A percentile compares a stretch with the other conserved stretches of the same genome.
Evolutionary conservation across 2,797 vertebrate genomes (phyloP).

Genomic region (Anabas testudineus): DNA sequence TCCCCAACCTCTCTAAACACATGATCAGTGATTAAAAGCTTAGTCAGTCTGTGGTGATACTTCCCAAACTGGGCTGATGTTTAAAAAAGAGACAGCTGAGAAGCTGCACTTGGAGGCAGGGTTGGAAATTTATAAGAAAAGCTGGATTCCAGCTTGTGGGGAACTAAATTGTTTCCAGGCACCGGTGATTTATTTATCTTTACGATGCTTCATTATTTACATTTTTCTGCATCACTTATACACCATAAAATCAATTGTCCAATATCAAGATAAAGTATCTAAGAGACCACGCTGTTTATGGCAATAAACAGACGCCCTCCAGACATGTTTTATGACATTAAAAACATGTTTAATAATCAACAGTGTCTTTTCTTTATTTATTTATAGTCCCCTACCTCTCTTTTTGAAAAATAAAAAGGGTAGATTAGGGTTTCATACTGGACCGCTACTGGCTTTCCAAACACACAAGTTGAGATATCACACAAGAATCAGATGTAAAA

Average conservation of each 20-base stretch:
- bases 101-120: too few relatives aligned
- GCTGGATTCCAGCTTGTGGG: neutral
- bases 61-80: neutral
- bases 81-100: neutral
- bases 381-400: too few relatives aligned
- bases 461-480: too few relatives aligned
- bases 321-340: neutral
- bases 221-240: slow-evolving; percentile 1
- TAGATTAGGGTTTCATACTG: too few relatives aligned
- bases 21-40: slow-evolving; percentile 12
- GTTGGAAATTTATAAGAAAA: neutral
- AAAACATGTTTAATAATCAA: too few relatives aligned
- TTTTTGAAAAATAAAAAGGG: too few relatives aligned
- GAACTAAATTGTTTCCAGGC: neutral
- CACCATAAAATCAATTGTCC: neutral
- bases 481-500: too few relatives aligned
- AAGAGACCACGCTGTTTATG: neutral
- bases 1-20: slow-evolving; percentile 32
- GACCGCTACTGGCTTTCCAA: too few relatives aligned
- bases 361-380: too few relatives aligned
- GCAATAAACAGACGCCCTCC: too few relatives aligned
- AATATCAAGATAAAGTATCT: neutral
- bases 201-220: neutral
- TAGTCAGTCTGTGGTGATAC: neutral
- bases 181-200: neutral